Evolutionary conservation across 2,113 vertebrate genomes (phyloP), one percentile per base, ranked within the genome.

Genomic region (Octodon degus): DNA sequence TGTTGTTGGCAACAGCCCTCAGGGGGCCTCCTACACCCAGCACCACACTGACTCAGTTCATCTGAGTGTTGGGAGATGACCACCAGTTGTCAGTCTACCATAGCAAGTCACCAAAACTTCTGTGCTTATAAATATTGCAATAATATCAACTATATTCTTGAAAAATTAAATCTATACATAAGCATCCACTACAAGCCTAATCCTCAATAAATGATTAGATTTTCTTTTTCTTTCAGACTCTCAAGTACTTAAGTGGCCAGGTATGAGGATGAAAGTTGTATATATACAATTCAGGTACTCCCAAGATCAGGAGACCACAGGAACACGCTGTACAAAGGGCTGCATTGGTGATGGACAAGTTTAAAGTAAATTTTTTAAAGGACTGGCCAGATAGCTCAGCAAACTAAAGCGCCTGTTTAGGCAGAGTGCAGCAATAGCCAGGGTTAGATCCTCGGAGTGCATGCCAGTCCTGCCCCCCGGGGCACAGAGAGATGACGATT

Each of bases 91-190:
- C 62, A 63, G 24, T 63, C 24, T 25, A 63, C 24, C 62, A 27
- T 20, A 63, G 22, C 22, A 81, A 72, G 27, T 65, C 65, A 79
- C 47, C 17, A 76, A 40, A 72, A 50, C 74, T 67, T 95, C n/a
- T 85, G 34, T 93, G 40, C 80, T 62, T 86, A 65, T 81, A 84
- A 93, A 84, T 62, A 86, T 22, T 80, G 60, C 19, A 60, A 70
- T 79, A 50, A 91, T 58, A 70, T n/a, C 34, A 70, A 27, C n/a
- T 88, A 85, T 13, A 68, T 62, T 92, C 63, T 79, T 74, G 3
- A 25, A 76, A 92, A 90, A 74, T 74, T 68, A 40, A 81, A 85
- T 86, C 6, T 20, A 32, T 14, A 30, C 11, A 37, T 65, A 67
- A 77, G 4, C 7, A 88, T 40, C 63, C 30, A 19, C 8, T 58